phyloP scores from a whole-genome alignment of 2,113 vertebrate genomes.

The Apteryx owenii region DNA sequence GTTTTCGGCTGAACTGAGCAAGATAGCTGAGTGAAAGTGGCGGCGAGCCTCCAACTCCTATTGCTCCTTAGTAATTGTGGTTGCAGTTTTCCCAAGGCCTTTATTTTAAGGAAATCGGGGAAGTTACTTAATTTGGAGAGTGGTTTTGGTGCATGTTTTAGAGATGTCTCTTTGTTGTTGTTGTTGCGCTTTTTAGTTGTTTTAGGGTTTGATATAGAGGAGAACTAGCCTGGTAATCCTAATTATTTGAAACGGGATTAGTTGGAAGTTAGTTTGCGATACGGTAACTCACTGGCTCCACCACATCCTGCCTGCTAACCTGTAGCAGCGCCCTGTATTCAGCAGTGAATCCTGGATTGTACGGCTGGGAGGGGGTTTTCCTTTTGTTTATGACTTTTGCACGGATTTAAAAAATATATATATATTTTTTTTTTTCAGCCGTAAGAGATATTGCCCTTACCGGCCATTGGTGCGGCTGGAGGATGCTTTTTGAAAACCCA shows the following conservation, averaged over 20 bases:
- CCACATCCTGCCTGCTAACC: not conserved
- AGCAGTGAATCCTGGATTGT: not conserved
- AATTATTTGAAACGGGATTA: not conserved
- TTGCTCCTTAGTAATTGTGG: rapidly evolving
- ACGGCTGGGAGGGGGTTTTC: no score
- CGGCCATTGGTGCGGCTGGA: not conserved
- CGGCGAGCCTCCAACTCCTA: rapidly evolving
- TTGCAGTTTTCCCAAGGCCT: not conserved
- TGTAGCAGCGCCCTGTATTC: not conserved
- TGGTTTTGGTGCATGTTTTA: not conserved
- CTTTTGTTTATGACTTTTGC: not conserved
- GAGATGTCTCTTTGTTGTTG: rapidly evolving
- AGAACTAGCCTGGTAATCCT: not conserved
- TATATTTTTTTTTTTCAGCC: not conserved
- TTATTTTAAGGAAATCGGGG: not conserved
- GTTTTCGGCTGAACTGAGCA: not conserved
- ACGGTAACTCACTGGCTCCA: not conserved
- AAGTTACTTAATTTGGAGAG: not conserved
- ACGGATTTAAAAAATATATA: not conserved
- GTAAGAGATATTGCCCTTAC: rapidly evolving
- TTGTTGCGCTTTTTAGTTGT: not conserved
- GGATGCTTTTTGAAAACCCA: slow-evolving; percentile 16
- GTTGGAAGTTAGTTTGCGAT: not conserved
- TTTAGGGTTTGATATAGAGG: not conserved
- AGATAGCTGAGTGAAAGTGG: rapidly evolving